Evolutionary conservation across 2,888 invertebrate genomes (phyloP).

Genomic region (Pyrrhosoma nymphula): DNA sequence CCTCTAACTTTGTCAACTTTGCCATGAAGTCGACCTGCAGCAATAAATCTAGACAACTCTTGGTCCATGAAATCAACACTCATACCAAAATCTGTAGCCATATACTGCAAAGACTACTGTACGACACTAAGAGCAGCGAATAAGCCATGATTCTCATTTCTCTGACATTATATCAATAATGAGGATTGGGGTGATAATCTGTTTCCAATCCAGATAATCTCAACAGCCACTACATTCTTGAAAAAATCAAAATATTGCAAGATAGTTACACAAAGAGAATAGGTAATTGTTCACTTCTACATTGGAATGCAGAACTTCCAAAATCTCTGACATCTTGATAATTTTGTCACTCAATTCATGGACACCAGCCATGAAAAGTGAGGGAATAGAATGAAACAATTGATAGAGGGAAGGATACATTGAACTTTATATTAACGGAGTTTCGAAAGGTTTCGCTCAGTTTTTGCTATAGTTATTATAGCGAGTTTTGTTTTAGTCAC

Average conservation of each 20-base stretch:
- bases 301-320: conserved; percentile 88
- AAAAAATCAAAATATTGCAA: conserved; percentile 98
- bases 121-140: conserved; percentile 97
- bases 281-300: conserved; percentile 85
- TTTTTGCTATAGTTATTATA: too few species aligned
- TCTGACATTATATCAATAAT: conserved; percentile 97
- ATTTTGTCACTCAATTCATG: conserved; percentile 89
- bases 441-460: too few species aligned
- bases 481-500: too few species aligned
- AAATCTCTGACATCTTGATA: conserved; percentile 88
- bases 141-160: conserved; percentile 99
- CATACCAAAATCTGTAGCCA: conserved; percentile 98
- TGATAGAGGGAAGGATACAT: too few species aligned
- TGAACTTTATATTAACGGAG: too few species aligned
- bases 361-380: too few species aligned
- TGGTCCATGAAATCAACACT: conserved; percentile 95
- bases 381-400: too few species aligned
- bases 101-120: conserved; percentile 96
- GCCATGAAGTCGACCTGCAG: conserved; percentile 97
- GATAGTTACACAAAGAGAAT: conserved; percentile 93
- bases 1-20: conserved; percentile 98
- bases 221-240: conserved; percentile 82
- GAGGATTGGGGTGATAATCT: conserved; percentile 95
- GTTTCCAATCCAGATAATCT: conserved; percentile 52
- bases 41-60: conserved; percentile 94